Evolutionary conservation across 2,113 vertebrate genomes (phyloP).

Genomic region (Spilogale gracilis): DNA sequence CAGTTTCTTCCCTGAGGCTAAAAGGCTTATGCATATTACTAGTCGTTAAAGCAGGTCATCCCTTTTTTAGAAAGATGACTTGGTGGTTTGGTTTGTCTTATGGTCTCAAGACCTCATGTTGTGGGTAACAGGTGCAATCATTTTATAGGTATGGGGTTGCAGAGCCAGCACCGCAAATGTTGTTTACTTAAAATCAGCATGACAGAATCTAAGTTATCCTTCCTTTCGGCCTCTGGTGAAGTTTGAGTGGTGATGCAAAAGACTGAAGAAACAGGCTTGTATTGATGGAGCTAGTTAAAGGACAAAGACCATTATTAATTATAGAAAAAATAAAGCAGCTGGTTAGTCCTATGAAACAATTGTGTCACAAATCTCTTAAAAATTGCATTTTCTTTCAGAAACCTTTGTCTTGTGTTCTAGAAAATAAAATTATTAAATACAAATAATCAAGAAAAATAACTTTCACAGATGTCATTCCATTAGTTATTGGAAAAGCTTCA

Average conservation of each 20-base stretch:
- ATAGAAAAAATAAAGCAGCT: not conserved
- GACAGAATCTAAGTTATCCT: constrained; percentile 11
- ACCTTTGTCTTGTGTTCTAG: not conserved
- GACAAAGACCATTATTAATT: not conserved
- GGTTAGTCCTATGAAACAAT: not conserved
- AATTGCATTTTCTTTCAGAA: not conserved
- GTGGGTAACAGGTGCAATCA: constrained; percentile 53
- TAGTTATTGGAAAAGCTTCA: not conserved
- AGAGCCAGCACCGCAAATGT: not conserved
- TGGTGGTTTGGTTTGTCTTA: not conserved
- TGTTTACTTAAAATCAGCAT: constrained; percentile 23
- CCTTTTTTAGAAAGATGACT: constrained; percentile 68
- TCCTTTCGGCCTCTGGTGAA: not conserved
- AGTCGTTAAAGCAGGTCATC: not conserved
- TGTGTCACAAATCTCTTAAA: not conserved
- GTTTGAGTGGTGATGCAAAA: not conserved
- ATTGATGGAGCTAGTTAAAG: not conserved
- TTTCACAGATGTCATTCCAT: not conserved
- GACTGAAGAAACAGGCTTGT: not conserved
- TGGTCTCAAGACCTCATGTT: not conserved
- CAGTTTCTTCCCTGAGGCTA: not conserved
- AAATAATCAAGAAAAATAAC: not conserved
- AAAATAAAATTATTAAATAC: constrained; percentile 23
- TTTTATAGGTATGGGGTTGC: constrained; percentile 54
- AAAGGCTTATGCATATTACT: not conserved